phyloP scores from a whole-genome alignment of 92 coral and sea anemone genomes.

The Desmophyllum pertusum region DNA sequence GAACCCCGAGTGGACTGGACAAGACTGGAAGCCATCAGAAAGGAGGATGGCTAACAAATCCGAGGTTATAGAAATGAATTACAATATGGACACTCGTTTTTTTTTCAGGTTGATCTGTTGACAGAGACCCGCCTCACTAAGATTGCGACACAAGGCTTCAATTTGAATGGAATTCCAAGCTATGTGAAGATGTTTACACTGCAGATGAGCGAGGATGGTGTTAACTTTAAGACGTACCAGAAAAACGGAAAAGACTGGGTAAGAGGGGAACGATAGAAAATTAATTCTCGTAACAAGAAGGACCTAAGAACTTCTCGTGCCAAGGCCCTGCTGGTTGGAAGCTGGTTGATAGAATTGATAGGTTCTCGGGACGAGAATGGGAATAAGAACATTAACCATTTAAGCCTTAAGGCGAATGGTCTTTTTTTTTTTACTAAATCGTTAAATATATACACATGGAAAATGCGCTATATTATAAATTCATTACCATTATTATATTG shows the following conservation, averaged over 20 bases:
- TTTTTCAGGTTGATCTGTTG: slow-evolving; percentile 68
- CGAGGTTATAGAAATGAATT: neutral
- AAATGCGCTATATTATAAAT: too few species aligned
- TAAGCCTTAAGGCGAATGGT: too few species aligned
- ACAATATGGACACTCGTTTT: neutral
- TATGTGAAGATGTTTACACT: slow-evolving; percentile 62
- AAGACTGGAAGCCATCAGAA: neutral
- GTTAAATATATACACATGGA: too few species aligned
- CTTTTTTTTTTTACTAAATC: too few species aligned
- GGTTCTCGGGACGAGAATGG: neutral
- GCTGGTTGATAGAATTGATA: too few species aligned
- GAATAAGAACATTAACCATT: neutral
- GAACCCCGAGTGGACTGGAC: neutral
- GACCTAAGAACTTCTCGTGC: neutral
- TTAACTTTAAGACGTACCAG: slow-evolving; percentile 53
- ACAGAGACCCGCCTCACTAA: slow-evolving; percentile 61
- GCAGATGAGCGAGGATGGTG: slow-evolving; percentile 63
- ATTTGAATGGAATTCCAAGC: slow-evolving; percentile 35
- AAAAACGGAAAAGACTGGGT: slow-evolving; percentile 72
- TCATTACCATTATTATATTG: too few species aligned
- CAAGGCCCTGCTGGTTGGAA: neutral
- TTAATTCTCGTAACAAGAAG: neutral
- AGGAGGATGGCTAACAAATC: neutral
- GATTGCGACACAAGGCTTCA: slow-evolving; percentile 67
- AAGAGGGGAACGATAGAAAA: neutral